These are phyloP conservation scores for Oryzias celebensis DNA, from an alignment of 2,113 vertebrate species.

Conservation along the genomic window DNA sequence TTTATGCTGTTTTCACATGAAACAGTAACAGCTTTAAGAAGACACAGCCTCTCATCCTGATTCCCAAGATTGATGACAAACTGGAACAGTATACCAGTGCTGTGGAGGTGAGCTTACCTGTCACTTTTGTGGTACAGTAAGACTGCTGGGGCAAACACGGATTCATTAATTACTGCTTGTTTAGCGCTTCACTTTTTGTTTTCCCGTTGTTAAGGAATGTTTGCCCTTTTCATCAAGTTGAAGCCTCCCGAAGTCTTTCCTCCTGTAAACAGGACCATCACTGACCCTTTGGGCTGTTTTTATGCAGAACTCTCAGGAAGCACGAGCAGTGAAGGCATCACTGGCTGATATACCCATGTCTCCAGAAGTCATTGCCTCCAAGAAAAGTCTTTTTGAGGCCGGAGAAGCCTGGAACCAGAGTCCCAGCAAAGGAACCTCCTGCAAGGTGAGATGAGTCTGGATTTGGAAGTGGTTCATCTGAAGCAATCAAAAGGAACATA, in stretches of 20 bases:
- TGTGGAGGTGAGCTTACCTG: conserved; percentile 80
- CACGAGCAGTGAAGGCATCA: conserved; percentile 71
- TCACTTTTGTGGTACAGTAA: not conserved
- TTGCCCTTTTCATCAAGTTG: not conserved
- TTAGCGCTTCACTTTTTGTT: not conserved
- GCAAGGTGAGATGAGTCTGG: conserved; percentile 77
- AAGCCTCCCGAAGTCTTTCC: not conserved
- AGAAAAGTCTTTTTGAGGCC: conserved; percentile 88
- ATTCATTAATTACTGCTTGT: no score
- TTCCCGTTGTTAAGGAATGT: not conserved
- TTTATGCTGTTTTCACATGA: conserved; percentile 5
- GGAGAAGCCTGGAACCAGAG: conserved; percentile 83
- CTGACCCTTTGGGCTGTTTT: not conserved
- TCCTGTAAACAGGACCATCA: no score
- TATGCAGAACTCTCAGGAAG: conserved; percentile 78
- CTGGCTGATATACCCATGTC: conserved; percentile 80
- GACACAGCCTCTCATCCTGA: conserved; percentile 77
- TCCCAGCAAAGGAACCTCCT: conserved; percentile 51
- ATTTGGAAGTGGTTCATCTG: no score
- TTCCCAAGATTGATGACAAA: conserved; percentile 86
- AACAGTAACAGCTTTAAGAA: conserved; percentile 89
- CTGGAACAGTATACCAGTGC: conserved; percentile 91
- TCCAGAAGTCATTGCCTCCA: conserved; percentile 82
- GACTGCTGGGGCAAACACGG: no score
- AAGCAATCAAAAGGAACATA: no score